phyloP scores from a whole-genome alignment of 1,140 invertebrate species.

The Diorhabda sublineata region DNA sequence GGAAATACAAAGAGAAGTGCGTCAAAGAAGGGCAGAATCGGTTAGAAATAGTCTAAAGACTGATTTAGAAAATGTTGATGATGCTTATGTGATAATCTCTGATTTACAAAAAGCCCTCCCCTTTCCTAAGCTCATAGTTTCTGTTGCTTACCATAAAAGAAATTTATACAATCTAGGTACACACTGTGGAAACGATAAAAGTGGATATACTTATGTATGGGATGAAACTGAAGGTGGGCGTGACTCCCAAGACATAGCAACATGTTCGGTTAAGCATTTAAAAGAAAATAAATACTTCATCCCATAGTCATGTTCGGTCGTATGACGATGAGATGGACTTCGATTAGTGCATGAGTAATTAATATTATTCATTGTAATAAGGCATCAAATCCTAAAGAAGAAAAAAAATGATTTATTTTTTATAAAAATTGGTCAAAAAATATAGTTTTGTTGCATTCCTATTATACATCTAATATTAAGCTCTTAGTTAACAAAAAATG shows the following conservation, averaged over 20 bases:
- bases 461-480: no score
- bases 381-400: no score
- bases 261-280: constrained; percentile 13
- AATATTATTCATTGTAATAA: no score
- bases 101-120: constrained; percentile 19
- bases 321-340: no score
- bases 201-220: constrained; percentile 14
- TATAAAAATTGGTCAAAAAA: no score
- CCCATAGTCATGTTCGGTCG: background rate
- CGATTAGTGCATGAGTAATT: no score
- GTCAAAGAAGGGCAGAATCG: constrained; percentile 1
- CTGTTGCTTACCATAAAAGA: constrained; percentile 17
- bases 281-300: background rate
- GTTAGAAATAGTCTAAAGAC: constrained; percentile 8
- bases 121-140: constrained; percentile 15
- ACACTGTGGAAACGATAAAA: constrained; percentile 9
- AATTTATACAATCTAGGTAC: constrained; percentile 16
- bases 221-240: constrained; percentile 5
- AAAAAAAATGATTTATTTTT: no score
- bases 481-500: no score
- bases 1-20: constrained; percentile 6
- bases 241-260: constrained; percentile 21
- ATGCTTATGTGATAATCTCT: constrained; percentile 9
- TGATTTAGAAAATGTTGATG: constrained; percentile 1
- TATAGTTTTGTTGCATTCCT: no score